Evolutionary conservation across 2,113 vertebrate genomes (phyloP).

Genomic region (Gallinago jamesoni): DNA sequence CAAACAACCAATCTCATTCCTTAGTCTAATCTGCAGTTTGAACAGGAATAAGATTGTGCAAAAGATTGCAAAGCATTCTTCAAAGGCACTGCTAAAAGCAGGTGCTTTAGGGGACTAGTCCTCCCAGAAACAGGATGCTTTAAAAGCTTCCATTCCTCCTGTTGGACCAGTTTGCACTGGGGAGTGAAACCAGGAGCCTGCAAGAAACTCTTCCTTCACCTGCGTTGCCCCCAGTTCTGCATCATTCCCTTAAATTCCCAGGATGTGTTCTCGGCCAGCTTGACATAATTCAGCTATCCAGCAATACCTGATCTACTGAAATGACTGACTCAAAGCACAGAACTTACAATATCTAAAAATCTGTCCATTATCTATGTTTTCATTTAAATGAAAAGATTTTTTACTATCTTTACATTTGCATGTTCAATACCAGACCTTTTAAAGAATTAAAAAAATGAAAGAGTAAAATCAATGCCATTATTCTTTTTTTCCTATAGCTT

Average conservation of each 20-base stretch:
- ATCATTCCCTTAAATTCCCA: background rate
- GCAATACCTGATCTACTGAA: background rate
- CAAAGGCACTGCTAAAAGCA: slow-evolving; percentile 24
- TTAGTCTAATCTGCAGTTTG: background rate
- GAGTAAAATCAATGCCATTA: background rate
- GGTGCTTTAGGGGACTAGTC: slow-evolving; percentile 17
- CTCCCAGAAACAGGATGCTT: background rate
- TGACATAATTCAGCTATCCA: background rate
- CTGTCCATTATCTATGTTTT: background rate
- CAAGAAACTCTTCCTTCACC: background rate
- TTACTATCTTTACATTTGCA: background rate
- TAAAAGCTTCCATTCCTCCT: background rate
- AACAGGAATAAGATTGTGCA: background rate
- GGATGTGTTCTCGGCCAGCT: background rate
- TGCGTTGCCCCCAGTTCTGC: background rate
- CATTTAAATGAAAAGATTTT: background rate
- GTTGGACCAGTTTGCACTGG: slow-evolving; percentile 30
- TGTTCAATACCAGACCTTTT: background rate
- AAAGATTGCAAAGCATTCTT: background rate
- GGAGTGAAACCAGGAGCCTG: background rate
- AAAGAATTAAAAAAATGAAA: background rate
- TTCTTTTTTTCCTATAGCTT: background rate
- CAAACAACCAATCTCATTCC: background rate
- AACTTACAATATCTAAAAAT: background rate
- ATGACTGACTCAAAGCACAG: background rate